Evolutionary conservation across 1,140 invertebrate genomes (phyloP).

Genomic region (Oscheius sp.): DNA sequence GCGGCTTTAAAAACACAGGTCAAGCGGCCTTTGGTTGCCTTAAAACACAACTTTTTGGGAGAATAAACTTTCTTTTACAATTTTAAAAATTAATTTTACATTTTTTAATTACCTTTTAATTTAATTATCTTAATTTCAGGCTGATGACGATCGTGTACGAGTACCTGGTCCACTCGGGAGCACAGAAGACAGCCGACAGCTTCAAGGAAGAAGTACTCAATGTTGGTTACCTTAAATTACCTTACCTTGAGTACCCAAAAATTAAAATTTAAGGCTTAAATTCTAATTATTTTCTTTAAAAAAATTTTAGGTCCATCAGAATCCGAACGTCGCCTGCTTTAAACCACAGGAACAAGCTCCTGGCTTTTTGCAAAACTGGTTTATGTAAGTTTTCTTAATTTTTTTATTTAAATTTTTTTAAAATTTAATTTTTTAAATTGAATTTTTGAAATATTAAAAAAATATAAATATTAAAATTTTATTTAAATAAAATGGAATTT

Average conservation of each 20-base stretch:
- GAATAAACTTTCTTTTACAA: no score
- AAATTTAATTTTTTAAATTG: not conserved
- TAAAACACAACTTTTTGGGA: no score
- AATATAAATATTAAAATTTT: no score
- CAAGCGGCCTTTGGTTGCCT: no score
- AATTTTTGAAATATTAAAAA: no score
- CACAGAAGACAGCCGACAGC: constrained; percentile 20
- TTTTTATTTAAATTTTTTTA: not conserved
- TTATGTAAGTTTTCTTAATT: not conserved
- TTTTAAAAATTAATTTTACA: not conserved
- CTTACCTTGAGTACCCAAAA: no score
- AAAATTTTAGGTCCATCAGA: not conserved
- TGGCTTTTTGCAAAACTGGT: not conserved
- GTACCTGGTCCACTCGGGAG: constrained; percentile 18
- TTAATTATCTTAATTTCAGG: constrained; percentile 5
- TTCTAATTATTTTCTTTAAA: not conserved
- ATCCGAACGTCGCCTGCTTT: not conserved
- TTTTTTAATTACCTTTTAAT: no score
- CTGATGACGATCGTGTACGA: constrained; percentile 21
- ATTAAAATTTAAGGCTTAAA: no score
- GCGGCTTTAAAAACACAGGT: no score
- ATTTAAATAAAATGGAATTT: no score
- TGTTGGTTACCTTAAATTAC: not conserved
- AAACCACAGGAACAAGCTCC: not conserved
- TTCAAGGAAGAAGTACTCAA: constrained; percentile 29